Evolutionary conservation across 2,888 invertebrate genomes (phyloP).

Genomic region (Eutolmus rufibarbis): DNA sequence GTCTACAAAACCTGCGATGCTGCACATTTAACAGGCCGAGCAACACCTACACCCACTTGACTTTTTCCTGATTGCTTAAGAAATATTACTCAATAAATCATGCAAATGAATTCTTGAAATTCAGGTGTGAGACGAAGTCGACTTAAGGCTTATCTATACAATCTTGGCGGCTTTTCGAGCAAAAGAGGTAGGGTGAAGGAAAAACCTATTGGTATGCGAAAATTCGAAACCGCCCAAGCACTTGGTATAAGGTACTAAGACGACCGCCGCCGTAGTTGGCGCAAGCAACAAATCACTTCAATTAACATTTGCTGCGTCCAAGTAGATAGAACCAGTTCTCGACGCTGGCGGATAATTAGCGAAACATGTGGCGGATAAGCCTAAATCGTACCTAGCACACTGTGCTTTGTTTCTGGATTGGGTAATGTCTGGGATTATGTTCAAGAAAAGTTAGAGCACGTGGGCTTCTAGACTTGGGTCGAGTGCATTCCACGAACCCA

Average conservation of each 20-base stretch:
- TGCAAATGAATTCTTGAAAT: neutral
- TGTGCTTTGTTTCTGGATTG: neutral
- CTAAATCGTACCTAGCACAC: neutral
- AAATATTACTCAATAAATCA: neutral
- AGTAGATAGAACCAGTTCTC: neutral
- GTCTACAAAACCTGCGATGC: neutral
- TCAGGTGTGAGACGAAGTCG: neutral
- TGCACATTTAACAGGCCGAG: neutral
- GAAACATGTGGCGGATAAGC: neutral
- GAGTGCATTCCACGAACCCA: neutral
- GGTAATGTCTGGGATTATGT: neutral
- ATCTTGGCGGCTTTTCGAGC: neutral
- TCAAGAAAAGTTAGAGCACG: neutral
- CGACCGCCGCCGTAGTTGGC: neutral
- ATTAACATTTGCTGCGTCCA: neutral
- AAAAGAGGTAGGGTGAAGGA: neutral
- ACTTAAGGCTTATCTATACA: neutral
- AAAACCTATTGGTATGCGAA: neutral
- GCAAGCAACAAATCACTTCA: slow-evolving; percentile 11
- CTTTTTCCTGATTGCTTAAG: neutral
- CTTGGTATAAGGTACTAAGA: neutral
- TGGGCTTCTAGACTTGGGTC: neutral
- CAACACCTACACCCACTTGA: neutral
- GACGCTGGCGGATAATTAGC: neutral
- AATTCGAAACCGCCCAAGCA: neutral